Percentiles rank a stretch among this genome's conserved stretches.
Conservation (phyloP, 2,113 vertebrate species). For the Struthio camelus region DNA sequence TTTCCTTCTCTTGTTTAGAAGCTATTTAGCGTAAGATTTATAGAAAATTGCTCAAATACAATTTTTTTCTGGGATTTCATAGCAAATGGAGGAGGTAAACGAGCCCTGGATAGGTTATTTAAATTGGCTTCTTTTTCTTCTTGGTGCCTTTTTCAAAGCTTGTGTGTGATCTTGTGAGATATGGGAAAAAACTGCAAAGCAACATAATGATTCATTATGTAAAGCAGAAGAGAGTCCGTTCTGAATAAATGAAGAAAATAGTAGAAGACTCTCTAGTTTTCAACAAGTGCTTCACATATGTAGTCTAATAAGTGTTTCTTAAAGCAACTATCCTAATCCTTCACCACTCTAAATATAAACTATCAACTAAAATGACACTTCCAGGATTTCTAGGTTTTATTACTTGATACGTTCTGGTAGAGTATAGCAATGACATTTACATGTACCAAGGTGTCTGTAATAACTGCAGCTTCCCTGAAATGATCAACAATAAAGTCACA, state of each 20-base stretch:
- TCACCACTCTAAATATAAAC: neutral
- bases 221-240: slow-evolving; percentile 16
- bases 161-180: slow-evolving; percentile 6
- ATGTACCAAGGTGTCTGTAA: neutral
- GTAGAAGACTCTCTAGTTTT: neutral
- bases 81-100: slow-evolving; percentile 26
- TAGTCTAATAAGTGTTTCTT: neutral
- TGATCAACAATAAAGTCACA: neutral
- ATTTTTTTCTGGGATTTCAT: neutral
- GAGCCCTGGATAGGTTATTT: neutral
- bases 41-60: neutral
- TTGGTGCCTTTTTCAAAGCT: slow-evolving; percentile 38
- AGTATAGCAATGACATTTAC: neutral
- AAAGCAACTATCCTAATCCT: neutral
- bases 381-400: neutral
- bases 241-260: neutral
- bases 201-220: slow-evolving; percentile 49
- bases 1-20: neutral
- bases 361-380: neutral
- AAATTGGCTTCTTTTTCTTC: neutral
- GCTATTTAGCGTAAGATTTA: slow-evolving; percentile 29
- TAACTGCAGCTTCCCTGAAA: neutral
- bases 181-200: slow-evolving; percentile 10
- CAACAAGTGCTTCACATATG: neutral
- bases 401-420: neutral